Conservation (phyloP, 2,888 invertebrate genomes). For the Clusia tigrina region DNA sequence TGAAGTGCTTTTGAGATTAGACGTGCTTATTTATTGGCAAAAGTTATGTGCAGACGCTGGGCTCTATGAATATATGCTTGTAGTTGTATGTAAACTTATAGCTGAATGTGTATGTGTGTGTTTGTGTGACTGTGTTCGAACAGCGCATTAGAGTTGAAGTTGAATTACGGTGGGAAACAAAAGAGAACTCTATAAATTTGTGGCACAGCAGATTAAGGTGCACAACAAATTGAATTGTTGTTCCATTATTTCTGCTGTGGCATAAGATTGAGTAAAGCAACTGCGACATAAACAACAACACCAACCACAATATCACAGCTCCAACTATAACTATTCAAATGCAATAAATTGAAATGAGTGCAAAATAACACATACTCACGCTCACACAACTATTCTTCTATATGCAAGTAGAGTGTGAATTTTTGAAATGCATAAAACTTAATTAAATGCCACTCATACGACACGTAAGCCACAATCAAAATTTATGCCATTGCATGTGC, state of each 20-base stretch:
- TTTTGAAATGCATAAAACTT: background rate
- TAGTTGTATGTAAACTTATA: background rate
- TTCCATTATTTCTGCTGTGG: too few species aligned
- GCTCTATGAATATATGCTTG: background rate
- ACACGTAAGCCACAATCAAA: constrained; percentile 5
- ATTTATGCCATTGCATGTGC: constrained; percentile 1
- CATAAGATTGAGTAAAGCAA: too few species aligned
- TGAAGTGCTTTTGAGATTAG: constrained; percentile 55
- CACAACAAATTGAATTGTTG: background rate
- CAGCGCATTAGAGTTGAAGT: background rate
- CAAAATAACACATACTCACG: too few species aligned
- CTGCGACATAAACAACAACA: too few species aligned
- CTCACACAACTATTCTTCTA: too few species aligned
- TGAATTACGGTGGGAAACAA: background rate
- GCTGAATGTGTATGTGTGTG: background rate
- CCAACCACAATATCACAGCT: too few species aligned
- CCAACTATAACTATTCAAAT: too few species aligned
- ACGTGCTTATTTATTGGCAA: constrained; percentile 33
- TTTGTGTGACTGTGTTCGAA: background rate
- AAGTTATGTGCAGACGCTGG: background rate
- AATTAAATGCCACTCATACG: constrained; percentile 7
- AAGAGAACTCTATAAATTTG: background rate
- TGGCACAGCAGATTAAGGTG: background rate
- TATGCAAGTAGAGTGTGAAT: too few species aligned
- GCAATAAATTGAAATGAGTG: too few species aligned